phyloP scores from a whole-genome alignment of 2,113 vertebrate genomes.

The Trogon surrucura region DNA sequence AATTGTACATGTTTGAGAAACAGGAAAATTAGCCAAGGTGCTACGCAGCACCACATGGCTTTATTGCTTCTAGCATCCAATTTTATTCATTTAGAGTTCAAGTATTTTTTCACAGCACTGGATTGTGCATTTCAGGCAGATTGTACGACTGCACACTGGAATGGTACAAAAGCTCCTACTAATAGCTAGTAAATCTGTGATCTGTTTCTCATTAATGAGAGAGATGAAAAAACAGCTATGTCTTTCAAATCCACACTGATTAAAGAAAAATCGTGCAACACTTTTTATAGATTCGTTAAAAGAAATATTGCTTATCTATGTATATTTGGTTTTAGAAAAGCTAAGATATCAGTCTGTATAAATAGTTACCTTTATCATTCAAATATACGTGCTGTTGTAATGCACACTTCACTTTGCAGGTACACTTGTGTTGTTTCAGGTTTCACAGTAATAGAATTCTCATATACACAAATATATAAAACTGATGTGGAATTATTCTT shows the following conservation, averaged over 20 bases:
- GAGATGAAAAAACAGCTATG: not conserved
- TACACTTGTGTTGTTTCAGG: not conserved
- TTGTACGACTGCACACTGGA: not conserved
- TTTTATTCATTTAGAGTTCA: not conserved
- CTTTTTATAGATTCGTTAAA: not conserved
- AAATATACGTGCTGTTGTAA: not conserved
- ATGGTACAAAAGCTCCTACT: not conserved
- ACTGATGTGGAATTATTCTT: not conserved
- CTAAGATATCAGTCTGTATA: not conserved
- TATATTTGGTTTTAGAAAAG: not conserved
- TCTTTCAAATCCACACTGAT: not conserved
- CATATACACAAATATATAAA: not conserved
- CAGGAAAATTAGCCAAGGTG: not conserved
- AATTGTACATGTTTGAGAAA: not conserved
- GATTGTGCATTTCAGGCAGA: not conserved
- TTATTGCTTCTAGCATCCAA: not conserved
- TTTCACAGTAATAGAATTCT: not conserved
- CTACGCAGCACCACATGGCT: not conserved
- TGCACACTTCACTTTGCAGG: not conserved
- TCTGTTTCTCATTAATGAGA: not conserved
- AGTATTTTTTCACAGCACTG: not conserved
- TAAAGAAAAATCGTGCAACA: not conserved
- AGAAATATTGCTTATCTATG: not conserved
- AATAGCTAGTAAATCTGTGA: not conserved
- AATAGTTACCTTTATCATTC: not conserved